phyloP scores from a whole-genome alignment of 2,888 invertebrate species.

The Dusona sp. region DNA sequence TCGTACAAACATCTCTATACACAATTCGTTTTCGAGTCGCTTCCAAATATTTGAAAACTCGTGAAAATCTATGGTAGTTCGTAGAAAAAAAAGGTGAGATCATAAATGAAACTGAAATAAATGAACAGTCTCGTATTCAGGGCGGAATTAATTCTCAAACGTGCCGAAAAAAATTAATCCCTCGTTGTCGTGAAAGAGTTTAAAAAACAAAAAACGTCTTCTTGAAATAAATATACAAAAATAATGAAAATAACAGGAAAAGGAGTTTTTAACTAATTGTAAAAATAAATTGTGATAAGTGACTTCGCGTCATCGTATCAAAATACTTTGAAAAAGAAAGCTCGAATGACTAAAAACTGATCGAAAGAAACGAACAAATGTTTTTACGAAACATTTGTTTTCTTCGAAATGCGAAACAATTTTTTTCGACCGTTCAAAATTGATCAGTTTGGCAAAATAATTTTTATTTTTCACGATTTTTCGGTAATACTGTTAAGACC shows the following conservation, averaged over 20 bases:
- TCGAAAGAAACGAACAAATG: background rate
- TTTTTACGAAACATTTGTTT: background rate
- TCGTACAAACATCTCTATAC: conserved; percentile 44
- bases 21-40: conserved; percentile 23
- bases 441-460: background rate
- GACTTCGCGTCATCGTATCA: conserved; percentile 42
- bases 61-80: conserved; percentile 6
- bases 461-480: conserved; percentile 14
- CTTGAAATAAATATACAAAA: conserved; percentile 13
- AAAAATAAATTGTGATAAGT: conserved; percentile 37
- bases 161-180: background rate
- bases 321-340: conserved; percentile 33
- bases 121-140: conserved; percentile 17
- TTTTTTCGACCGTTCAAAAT: background rate
- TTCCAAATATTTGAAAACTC: conserved; percentile 16
- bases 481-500: conserved; percentile 27
- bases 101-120: conserved; percentile 2
- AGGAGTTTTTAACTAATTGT: conserved; percentile 23
- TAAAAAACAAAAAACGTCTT: conserved; percentile 4
- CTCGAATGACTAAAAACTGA: background rate
- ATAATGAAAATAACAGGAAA: conserved; percentile 1
- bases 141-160: conserved; percentile 7
- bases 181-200: background rate
- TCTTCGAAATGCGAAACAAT: background rate
- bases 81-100: conserved; percentile 32